Evolutionary conservation across 2,888 invertebrate species (phyloP), one percentile per base, ranked within the genome.

Genomic region (Zootermopsis nevadensis): DNA sequence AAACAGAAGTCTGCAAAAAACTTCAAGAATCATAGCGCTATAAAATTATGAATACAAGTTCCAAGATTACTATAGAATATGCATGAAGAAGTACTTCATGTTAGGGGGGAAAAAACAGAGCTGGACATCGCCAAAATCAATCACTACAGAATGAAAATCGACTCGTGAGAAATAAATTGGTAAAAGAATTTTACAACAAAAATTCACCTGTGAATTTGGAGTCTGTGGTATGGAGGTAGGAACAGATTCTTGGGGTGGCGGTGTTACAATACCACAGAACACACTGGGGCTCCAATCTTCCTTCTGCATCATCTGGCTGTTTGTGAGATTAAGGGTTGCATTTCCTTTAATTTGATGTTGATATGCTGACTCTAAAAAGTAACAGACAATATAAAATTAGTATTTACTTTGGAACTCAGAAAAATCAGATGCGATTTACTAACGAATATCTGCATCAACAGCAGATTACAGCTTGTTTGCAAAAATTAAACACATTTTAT

Each of bases 151-250:
- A 48, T 19, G 15, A 48, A 12, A 48, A 19, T 19, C 19, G 48
- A 48, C 19, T 19, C 19, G 15, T 48, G 15, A 48, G 15, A 48
- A 19, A 48, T 48, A 19, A 48, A 48, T 48, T 69, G 66, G 19
- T 48, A 48, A 6, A 48, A 48, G 19, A 12, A 1, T 48, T 48
- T 48, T 27, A 60, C 27, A 60, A 60, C 27, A 80, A 74, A 79
- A 1, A 80, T 80, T 86, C 86, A 89, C 88, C 86, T 88, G 88
- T 82, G 89, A 87, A 85, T 90, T 89, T 2, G 91, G 92, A 74
- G 92, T 91, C 85, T 91, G 90, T 15, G 92, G 91, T 85, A 91
- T 90, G 69, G 91, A 88, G 6, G 89, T 88, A 19, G 89, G 87
- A n/a, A 89, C 90, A 22, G 88, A 89, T 84, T 91, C 88, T 35